Percentiles rank a stretch among this genome's conserved stretches.
phyloP scores from a whole-genome alignment of 2,888 invertebrate genomes.

The Torymus tubicola region DNA sequence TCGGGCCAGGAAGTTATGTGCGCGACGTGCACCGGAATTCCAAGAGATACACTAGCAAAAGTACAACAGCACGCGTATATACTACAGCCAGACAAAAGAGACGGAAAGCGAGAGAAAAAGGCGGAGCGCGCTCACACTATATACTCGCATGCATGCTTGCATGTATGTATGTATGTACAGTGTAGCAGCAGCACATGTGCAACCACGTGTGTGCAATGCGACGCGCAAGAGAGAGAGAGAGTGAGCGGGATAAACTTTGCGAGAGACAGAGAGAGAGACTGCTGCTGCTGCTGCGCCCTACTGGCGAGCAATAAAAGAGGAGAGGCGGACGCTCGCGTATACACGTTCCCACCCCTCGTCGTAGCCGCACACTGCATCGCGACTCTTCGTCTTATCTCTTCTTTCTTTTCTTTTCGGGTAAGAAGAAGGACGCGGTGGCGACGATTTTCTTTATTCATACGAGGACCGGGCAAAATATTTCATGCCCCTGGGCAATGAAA shows the following conservation, averaged over 20 bases:
- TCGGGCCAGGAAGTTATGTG: conserved; percentile 54
- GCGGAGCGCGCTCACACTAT: neutral
- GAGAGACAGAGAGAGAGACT: neutral
- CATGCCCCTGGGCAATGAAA: conserved; percentile 37
- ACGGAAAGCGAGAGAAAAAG: conserved; percentile 35
- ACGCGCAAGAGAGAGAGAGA: neutral
- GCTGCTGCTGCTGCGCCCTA: conserved; percentile 32
- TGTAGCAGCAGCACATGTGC: neutral
- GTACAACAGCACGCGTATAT: neutral
- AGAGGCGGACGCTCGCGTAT: conserved; percentile 3
- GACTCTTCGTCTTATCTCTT: conserved; percentile 7
- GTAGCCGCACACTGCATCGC: neutral
- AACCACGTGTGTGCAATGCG: conserved; percentile 19
- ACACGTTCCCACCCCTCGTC: neutral
- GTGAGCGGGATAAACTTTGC: conserved; percentile 33
- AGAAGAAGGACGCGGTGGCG: neutral
- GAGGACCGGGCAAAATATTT: conserved; percentile 46
- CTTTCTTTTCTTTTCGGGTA: neutral
- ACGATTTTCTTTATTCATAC: conserved; percentile 55
- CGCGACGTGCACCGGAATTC: conserved; percentile 55
- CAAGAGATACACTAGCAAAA: conserved; percentile 17
- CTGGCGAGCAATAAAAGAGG: conserved; percentile 43
- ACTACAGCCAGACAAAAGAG: neutral
- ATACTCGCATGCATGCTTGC: neutral
- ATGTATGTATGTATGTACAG: conserved; percentile 20